phyloP scores from a whole-genome alignment of 2,888 invertebrate species.

The Cephus sareptanus region DNA sequence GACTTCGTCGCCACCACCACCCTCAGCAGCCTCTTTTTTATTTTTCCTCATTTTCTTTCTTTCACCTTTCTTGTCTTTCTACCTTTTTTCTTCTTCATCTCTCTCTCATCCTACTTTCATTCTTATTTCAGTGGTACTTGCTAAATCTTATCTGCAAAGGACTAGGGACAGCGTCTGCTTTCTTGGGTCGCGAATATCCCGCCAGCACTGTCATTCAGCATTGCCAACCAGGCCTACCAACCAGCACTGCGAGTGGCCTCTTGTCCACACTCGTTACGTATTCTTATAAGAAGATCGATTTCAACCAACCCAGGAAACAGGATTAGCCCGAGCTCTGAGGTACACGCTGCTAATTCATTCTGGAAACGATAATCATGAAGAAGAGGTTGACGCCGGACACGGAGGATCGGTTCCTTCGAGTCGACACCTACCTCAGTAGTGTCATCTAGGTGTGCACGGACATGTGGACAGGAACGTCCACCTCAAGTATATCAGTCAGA shows the following conservation, averaged over 20 bases:
- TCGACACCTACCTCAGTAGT: neutral
- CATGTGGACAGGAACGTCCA: neutral
- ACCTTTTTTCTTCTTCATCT: conserved; percentile 11
- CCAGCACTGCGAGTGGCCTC: neutral
- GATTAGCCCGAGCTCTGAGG: neutral
- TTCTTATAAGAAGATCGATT: neutral
- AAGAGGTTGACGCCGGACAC: neutral
- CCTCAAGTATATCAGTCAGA: neutral
- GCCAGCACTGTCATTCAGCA: neutral
- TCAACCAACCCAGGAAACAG: neutral
- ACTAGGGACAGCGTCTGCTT: neutral
- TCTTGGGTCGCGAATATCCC: neutral
- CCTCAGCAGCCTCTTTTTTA: conserved; percentile 3
- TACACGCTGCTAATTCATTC: neutral
- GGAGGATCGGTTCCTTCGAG: neutral
- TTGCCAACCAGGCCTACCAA: neutral
- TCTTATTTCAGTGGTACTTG: neutral
- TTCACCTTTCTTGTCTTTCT: conserved; percentile 12
- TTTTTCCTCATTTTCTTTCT: conserved; percentile 6
- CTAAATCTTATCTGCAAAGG: neutral
- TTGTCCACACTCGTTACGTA: neutral
- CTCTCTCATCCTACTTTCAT: neutral
- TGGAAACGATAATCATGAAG: neutral
- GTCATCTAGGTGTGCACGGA: neutral
- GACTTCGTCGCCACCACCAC: conserved; percentile 17